phyloP scores from a whole-genome alignment of 2,888 invertebrate species.

The Agrotis puta region DNA sequence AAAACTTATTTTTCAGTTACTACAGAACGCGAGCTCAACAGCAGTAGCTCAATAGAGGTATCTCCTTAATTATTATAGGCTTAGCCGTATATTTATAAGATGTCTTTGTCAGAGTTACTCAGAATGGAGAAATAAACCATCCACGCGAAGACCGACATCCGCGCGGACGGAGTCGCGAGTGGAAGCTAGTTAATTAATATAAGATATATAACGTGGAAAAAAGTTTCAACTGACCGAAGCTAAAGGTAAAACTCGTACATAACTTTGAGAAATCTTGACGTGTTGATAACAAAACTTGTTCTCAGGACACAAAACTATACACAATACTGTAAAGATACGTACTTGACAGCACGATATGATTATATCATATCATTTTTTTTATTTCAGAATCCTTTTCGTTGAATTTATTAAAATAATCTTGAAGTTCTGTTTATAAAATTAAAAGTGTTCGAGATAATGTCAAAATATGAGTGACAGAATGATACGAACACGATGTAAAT shows the following conservation, averaged over 20 bases:
- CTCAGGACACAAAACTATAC: conserved; percentile 43
- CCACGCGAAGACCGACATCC: no score
- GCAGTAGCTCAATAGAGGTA: no score
- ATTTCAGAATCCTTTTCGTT: conserved; percentile 10
- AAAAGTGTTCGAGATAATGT: conserved; percentile 45
- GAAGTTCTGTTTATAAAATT: conserved; percentile 41
- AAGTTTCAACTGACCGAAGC: no score
- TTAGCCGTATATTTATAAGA: no score
- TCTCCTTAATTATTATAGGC: no score
- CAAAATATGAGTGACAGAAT: conserved; percentile 42
- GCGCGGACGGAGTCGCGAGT: no score
- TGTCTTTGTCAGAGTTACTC: no score
- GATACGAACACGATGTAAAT: conserved; percentile 34
- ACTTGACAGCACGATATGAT: conserved; percentile 58
- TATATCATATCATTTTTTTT: conserved; percentile 28
- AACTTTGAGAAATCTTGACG: conserved; percentile 24
- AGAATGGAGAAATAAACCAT: no score
- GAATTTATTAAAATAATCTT: neutral
- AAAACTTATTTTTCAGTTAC: no score
- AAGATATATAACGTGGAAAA: no score
- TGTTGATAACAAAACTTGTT: conserved; percentile 61
- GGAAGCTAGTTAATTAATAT: no score
- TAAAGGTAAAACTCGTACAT: neutral
- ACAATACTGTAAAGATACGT: conserved; percentile 49
- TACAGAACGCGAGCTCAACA: no score